Conservation (phyloP, 2,888 invertebrate genomes). For the Agonopterix alstromeriana region DNA sequence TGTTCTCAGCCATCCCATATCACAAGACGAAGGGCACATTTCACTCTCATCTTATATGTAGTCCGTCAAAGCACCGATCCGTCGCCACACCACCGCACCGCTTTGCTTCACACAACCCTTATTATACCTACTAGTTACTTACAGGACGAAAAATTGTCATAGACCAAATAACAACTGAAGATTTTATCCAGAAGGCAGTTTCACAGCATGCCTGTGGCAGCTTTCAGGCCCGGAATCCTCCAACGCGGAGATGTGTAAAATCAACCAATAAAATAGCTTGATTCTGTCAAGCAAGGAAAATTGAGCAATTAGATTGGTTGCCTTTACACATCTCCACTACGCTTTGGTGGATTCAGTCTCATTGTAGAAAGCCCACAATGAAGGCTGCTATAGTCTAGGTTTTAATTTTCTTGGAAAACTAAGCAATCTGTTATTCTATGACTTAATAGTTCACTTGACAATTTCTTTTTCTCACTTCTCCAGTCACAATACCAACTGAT, state of each 20-base stretch:
- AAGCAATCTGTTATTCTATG: too few species aligned
- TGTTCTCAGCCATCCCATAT: constrained; percentile 39
- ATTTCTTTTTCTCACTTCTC: background rate
- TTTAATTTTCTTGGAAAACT: too few species aligned
- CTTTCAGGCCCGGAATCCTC: too few species aligned
- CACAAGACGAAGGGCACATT: constrained; percentile 60
- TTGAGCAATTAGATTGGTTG: too few species aligned
- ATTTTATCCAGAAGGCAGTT: constrained; percentile 16
- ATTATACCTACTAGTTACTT: constrained; percentile 13
- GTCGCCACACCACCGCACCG: constrained; percentile 9
- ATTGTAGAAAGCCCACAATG: too few species aligned
- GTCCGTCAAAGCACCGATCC: constrained; percentile 19
- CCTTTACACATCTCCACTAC: too few species aligned
- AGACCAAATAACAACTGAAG: background rate
- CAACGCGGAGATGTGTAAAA: too few species aligned
- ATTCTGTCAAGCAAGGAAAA: too few species aligned
- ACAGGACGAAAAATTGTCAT: constrained; percentile 22
- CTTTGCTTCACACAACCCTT: constrained; percentile 1
- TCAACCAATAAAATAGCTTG: too few species aligned
- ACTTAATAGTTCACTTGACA: too few species aligned
- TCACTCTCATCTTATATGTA: constrained; percentile 26
- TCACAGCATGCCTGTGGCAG: background rate
- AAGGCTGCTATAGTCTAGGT: too few species aligned
- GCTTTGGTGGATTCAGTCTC: too few species aligned
- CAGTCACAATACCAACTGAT: background rate